A percentile compares a stretch with the other conserved stretches of the same genome.
Evolutionary conservation across 2,888 invertebrate genomes (phyloP).

Genomic region (Diarsia mendica): DNA sequence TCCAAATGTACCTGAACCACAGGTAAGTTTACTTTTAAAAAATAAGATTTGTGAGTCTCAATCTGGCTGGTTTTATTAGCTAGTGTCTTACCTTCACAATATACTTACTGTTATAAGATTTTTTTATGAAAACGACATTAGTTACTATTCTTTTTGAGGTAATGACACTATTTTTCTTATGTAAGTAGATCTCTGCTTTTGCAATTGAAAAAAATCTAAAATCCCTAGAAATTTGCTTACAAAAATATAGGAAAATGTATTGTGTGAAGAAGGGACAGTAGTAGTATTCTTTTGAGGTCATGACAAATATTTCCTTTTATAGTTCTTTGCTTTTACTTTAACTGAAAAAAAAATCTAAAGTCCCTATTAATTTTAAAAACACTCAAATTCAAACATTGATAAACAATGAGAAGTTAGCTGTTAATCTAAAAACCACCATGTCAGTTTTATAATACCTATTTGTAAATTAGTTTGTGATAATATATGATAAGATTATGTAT

Average conservation of each 20-base stretch:
- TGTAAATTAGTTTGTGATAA: constrained; percentile 37
- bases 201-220: background rate
- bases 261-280: no score
- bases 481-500: constrained; percentile 44
- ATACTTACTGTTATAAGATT: background rate
- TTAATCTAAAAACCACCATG: constrained; percentile 24
- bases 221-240: background rate
- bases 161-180: background rate
- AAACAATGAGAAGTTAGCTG: constrained; percentile 10
- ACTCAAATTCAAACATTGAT: background rate
- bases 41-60: background rate
- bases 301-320: background rate
- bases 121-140: background rate
- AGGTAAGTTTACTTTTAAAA: constrained; percentile 77
- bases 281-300: background rate
- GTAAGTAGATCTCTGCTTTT: background rate
- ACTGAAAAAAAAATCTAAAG: background rate
- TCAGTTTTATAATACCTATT: constrained; percentile 23
- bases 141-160: background rate
- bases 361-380: background rate
- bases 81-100: background rate
- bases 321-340: background rate
- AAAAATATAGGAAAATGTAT: background rate
- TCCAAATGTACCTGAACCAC: constrained; percentile 96
- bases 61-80: background rate